A percentile compares a stretch with the other conserved stretches of the same genome.
Conservation (phyloP, 1,140 invertebrate species). For the Zaprionus ghesquierei region DNA sequence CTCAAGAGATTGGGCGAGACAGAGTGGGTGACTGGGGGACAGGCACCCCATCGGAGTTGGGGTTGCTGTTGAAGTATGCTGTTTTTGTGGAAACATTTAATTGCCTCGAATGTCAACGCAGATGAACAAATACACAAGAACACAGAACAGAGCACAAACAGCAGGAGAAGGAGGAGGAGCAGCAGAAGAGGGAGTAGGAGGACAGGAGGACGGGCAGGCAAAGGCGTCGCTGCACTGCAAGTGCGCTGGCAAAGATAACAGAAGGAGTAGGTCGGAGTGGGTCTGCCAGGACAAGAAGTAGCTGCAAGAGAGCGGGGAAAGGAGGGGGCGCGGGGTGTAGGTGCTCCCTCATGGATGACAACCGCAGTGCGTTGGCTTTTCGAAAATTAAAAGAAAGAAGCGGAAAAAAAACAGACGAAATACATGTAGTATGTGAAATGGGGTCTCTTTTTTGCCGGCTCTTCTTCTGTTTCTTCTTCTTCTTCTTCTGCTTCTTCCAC, state of each 20-base stretch:
- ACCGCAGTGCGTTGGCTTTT: constrained; percentile 69
- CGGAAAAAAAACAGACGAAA: constrained; percentile 3
- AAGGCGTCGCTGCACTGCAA: constrained; percentile 53
- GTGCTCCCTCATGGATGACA: constrained; percentile 21
- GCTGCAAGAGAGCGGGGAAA: not conserved
- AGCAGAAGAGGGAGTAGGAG: not conserved
- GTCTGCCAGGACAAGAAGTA: not conserved
- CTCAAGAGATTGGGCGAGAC: constrained; percentile 10
- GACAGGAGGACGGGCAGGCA: constrained; percentile 27
- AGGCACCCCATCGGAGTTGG: too few relatives aligned
- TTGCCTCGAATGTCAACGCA: constrained; percentile 79
- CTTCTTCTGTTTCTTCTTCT: not conserved
- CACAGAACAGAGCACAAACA: constrained; percentile 29
- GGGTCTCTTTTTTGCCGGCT: constrained; percentile 3
- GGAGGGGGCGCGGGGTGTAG: not conserved
- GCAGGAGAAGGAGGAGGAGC: not conserved
- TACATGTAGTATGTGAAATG: constrained; percentile 28
- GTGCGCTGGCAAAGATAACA: constrained; percentile 61
- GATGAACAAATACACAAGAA: constrained; percentile 68
- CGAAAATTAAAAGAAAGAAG: constrained; percentile 48
- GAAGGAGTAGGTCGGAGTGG: constrained; percentile 18
- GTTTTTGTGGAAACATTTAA: constrained; percentile 60
- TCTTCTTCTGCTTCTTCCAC: not conserved
- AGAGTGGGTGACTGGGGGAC: not conserved
- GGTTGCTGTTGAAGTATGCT: not conserved